Percentiles rank a stretch among this genome's conserved stretches.
These are phyloP conservation scores for Erebia aethiops DNA, from an alignment of 2,888 invertebrate genomes.

Conservation along the genomic window DNA sequence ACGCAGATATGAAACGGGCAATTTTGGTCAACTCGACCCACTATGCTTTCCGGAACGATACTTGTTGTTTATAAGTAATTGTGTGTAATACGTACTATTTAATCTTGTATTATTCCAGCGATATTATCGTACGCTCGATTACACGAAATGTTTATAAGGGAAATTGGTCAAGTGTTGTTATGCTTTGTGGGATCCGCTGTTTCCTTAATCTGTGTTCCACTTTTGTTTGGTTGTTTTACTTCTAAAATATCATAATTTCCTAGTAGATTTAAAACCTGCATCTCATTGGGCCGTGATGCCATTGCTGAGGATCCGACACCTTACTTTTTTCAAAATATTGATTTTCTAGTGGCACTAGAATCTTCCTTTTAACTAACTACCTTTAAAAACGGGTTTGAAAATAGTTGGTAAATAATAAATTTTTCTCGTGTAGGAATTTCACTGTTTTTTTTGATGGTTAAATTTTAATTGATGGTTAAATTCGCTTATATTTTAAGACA, in stretches of 20 bases:
- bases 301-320: not conserved
- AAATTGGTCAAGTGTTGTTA: conserved; percentile 32
- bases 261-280: not conserved
- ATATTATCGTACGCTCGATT: conserved; percentile 33
- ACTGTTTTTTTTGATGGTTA: no score
- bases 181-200: conserved; percentile 12
- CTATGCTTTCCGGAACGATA: conserved; percentile 60
- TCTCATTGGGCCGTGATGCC: not conserved
- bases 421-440: no score
- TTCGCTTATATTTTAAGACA: conserved; percentile 6
- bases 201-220: not conserved
- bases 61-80: conserved; percentile 52
- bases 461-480: no score
- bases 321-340: not conserved
- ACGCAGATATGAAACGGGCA: conserved; percentile 69
- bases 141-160: conserved; percentile 29
- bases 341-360: not conserved
- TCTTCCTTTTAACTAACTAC: no score
- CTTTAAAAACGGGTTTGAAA: no score
- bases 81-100: conserved; percentile 45
- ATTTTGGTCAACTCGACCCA: conserved; percentile 68
- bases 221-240: not conserved
- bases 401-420: no score
- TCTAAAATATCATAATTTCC: not conserved
- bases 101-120: conserved; percentile 38